A percentile compares a stretch with the other conserved stretches of the same genome.
Evolutionary conservation across 2,113 vertebrate genomes (phyloP).

Genomic region (Hylia prasina): DNA sequence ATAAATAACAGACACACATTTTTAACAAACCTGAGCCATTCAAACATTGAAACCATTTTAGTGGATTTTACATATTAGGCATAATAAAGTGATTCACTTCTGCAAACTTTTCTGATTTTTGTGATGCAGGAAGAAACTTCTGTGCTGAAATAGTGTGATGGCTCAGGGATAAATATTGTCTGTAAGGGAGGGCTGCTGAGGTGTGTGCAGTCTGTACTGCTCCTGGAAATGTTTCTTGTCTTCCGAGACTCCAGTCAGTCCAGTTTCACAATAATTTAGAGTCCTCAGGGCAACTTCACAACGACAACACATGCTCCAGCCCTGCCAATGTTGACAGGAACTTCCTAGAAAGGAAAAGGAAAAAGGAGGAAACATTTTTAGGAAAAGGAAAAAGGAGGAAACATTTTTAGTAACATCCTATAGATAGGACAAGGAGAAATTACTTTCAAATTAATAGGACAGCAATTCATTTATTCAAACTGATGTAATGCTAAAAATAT

Average conservation of each 20-base stretch:
- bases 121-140: conserved; percentile 2
- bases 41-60: not conserved
- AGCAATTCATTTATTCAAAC: not conserved
- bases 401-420: not conserved
- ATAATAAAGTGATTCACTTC: not conserved
- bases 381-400: not conserved
- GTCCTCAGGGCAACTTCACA: conserved; percentile 85
- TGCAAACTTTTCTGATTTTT: not conserved
- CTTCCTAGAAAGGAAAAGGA: conserved; percentile 75
- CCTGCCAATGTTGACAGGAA: conserved; percentile 92
- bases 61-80: not conserved
- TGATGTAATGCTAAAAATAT: not conserved
- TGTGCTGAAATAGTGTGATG: not conserved
- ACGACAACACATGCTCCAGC: conserved; percentile 92
- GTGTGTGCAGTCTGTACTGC: not conserved
- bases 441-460: not conserved
- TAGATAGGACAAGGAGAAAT: not conserved
- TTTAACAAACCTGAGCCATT: not conserved
- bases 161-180: not conserved
- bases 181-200: not conserved
- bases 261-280: not conserved
- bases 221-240: not conserved
- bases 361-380: not conserved
- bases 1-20: not conserved
- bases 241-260: not conserved